phyloP scores from a whole-genome alignment of 1,140 invertebrate genomes.

The Lordiphosa collinella region DNA sequence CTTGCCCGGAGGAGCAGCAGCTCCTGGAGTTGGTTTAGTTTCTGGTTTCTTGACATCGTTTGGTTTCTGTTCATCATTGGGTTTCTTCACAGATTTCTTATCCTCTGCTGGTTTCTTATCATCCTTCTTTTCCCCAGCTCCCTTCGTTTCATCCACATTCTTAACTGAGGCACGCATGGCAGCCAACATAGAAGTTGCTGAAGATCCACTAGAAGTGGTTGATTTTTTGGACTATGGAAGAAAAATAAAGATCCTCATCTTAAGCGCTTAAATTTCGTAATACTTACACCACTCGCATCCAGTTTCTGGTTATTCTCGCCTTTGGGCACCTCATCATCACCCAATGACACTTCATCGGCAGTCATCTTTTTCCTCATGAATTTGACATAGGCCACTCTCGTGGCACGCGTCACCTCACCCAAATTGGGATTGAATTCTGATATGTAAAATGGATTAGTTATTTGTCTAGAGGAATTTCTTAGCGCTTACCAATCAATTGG shows the following conservation, averaged over 20 bases:
- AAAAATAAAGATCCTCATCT: no score
- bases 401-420: conserved; percentile 85
- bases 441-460: not conserved
- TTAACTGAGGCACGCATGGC: conserved; percentile 56
- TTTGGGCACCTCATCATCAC: conserved; percentile 31
- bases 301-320: conserved; percentile 31
- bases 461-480: no score
- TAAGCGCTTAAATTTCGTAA: no score
- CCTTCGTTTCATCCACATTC: conserved; percentile 51
- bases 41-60: conserved; percentile 23
- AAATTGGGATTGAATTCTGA: conserved; percentile 91
- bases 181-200: conserved; percentile 39
- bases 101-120: conserved; percentile 38
- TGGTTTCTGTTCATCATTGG: conserved; percentile 1
- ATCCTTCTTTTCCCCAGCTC: conserved; percentile 11
- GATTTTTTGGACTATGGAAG: conserved; percentile 42
- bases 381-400: conserved; percentile 90
- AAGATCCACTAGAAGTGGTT: not conserved
- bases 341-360: conserved; percentile 63
- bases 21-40: conserved; percentile 14
- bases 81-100: conserved; percentile 49
- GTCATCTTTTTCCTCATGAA: conserved; percentile 86
- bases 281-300: conserved; percentile 38
- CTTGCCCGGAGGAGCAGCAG: conserved; percentile 17
- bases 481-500: conserved; percentile 82